Evolutionary conservation across 2,113 vertebrate species (phyloP), one percentile per base, ranked within the genome.

Genomic region (Brienomyrus brachyistius): DNA sequence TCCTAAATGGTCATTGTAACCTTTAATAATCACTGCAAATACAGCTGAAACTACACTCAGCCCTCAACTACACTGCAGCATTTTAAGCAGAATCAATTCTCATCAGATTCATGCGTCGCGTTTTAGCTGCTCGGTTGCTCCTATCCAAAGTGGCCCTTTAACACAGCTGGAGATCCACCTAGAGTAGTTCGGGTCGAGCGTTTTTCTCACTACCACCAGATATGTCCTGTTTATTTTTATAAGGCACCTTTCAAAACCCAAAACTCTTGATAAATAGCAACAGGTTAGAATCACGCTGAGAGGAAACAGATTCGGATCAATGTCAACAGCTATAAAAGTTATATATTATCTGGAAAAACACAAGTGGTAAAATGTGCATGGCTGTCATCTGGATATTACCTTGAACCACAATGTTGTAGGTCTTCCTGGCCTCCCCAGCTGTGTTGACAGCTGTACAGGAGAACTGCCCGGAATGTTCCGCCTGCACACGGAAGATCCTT

Each of bases 331-430:
- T 70, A 80, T 80, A 6, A 80, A 40, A 80, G 35, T 80, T 19
- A 80, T 43, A 43, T 21, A 80, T 40, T 40, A 80, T 80, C 17
- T 80, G 74, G 74, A 80, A 80, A 43, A 19, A 43, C 74, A 80
- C 74, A 19, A 43, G 6, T 6, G 2, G 27, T 40, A 77, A 40
- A 40, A 40, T 17, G 15, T 7, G 31, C n/a, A 23, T 80, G 74
- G 19, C 40, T 40, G 80, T 31, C 27, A 74, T 43, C 31, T 80
- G 74, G 82, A 23, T 45, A 94, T 95, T 93, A 97, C 97, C 94
- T 92, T 97, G 95, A 89, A 98, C 97, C 0, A 95, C 92, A 31
- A 98, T 95, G 66, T 91, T 77, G 43, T 96, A 96, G 89, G 95
- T 92, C 87, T 93, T 95, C 50, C 89, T 94, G 11, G 93, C 93